Conservation (phyloP, 2,888 invertebrate genomes). For the Xestobium rufovillosum region DNA sequence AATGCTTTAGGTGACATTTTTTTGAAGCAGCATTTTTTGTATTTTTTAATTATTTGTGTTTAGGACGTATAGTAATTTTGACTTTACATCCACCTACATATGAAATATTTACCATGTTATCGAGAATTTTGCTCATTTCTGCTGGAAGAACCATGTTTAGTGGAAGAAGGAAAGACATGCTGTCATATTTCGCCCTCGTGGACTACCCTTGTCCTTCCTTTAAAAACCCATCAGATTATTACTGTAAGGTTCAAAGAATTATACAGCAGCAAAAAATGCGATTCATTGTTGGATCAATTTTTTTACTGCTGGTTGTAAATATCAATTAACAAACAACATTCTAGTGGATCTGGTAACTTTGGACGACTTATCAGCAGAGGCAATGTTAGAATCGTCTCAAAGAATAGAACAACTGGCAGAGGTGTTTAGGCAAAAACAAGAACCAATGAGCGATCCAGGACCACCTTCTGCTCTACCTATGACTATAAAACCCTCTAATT, state of each 20-base stretch:
- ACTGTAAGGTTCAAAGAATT: constrained; percentile 56
- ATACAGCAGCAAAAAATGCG: too few species aligned
- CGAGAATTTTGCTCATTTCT: constrained; percentile 76
- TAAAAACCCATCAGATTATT: constrained; percentile 95
- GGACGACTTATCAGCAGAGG: constrained; percentile 88
- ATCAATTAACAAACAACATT: too few species aligned
- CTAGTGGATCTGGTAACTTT: constrained; percentile 88
- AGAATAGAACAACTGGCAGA: constrained; percentile 85
- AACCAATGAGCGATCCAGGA: constrained; percentile 60
- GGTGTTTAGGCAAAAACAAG: constrained; percentile 64
- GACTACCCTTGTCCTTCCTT: constrained; percentile 95
- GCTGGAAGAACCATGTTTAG: constrained; percentile 89
- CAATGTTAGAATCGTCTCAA: constrained; percentile 89
- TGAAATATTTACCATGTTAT: constrained; percentile 91
- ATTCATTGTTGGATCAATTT: not conserved
- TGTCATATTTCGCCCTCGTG: constrained; percentile 78
- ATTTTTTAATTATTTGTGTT: not conserved
- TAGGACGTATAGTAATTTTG: constrained; percentile 75
- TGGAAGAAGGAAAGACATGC: constrained; percentile 81
- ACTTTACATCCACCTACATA: constrained; percentile 92
- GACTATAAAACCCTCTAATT: constrained; percentile 56
- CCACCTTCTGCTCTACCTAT: constrained; percentile 71
- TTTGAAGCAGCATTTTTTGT: too few species aligned
- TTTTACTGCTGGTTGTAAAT: not conserved
- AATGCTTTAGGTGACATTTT: constrained; percentile 38